phyloP scores from a whole-genome alignment of 2,888 invertebrate genomes.

The Cordylochernes scorpioides region DNA sequence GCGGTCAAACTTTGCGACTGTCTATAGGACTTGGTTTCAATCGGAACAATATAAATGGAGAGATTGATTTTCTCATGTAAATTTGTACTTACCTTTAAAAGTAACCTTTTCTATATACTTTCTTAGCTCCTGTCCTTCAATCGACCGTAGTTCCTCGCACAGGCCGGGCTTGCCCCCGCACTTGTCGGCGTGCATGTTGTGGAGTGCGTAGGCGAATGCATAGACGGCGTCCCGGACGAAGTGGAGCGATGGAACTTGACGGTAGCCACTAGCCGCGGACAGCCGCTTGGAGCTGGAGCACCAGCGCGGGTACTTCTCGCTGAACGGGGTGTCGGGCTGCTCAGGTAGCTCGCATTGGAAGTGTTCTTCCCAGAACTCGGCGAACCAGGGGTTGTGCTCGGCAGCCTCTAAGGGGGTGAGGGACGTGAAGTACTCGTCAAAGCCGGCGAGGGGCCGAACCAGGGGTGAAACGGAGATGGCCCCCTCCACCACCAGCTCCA shows the following conservation, averaged over 20 bases:
- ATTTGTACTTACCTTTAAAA: constrained; percentile 24
- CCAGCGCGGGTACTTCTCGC: constrained; percentile 9
- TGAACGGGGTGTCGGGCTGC: constrained; percentile 4
- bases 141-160: constrained; percentile 22
- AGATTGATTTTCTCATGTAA: too few species aligned
- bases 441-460: constrained; percentile 24
- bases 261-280: constrained; percentile 17
- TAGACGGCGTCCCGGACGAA: constrained; percentile 30
- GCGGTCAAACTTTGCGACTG: too few species aligned
- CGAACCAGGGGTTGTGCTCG: constrained; percentile 27
- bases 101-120: constrained; percentile 25
- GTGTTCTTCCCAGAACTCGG: constrained; percentile 27
- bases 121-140: constrained; percentile 23
- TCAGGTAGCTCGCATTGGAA: constrained; percentile 19
- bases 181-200: constrained; percentile 22
- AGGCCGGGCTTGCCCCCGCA: constrained; percentile 23
- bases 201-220: constrained; percentile 28
- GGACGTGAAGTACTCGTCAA: constrained; percentile 27
- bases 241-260: constrained; percentile 26
- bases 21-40: too few species aligned
- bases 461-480: constrained; percentile 30
- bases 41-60: too few species aligned
- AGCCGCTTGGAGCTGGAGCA: constrained; percentile 6
- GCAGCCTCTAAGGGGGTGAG: constrained; percentile 19
- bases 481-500: constrained; percentile 24